These are phyloP conservation scores for Parazoanthus darwini DNA, from an alignment of 92 coral and sea anemone species.

Conservation along the genomic window DNA sequence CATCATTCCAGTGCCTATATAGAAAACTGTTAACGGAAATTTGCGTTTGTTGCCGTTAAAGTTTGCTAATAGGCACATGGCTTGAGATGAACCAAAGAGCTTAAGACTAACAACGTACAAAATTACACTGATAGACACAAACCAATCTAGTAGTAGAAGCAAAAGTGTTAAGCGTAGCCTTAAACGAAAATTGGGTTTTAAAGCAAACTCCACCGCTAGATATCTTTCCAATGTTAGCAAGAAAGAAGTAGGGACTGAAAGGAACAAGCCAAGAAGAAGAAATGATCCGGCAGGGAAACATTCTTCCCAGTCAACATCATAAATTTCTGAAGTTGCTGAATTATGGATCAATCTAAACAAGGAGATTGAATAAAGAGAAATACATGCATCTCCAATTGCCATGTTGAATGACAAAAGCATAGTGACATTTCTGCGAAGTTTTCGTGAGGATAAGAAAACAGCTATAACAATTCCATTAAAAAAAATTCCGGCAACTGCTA, in stretches of 20 bases:
- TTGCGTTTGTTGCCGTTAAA: neutral
- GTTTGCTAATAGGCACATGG: neutral
- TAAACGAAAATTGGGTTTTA: conserved; percentile 1
- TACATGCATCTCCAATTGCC: conserved; percentile 10
- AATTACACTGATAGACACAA: neutral
- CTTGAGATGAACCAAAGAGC: neutral
- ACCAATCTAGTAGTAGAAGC: neutral
- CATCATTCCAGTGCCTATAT: neutral
- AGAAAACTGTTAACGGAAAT: conserved; percentile 3
- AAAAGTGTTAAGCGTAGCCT: neutral
- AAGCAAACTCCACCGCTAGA: neutral
- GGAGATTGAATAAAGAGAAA: neutral
- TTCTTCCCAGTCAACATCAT: neutral
- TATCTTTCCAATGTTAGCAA: conserved; percentile 7
- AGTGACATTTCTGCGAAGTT: neutral
- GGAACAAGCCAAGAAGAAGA: neutral
- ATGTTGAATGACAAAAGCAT: conserved; percentile 11
- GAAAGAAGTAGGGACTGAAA: neutral
- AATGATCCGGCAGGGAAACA: neutral
- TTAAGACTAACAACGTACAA: neutral
- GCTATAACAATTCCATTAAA: neutral
- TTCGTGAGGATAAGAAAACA: neutral
- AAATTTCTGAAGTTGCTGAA: neutral
- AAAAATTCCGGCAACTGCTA: neutral
- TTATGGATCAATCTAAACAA: neutral